phyloP scores from a whole-genome alignment of 2,113 vertebrate genomes.

The Ochotona princeps region DNA sequence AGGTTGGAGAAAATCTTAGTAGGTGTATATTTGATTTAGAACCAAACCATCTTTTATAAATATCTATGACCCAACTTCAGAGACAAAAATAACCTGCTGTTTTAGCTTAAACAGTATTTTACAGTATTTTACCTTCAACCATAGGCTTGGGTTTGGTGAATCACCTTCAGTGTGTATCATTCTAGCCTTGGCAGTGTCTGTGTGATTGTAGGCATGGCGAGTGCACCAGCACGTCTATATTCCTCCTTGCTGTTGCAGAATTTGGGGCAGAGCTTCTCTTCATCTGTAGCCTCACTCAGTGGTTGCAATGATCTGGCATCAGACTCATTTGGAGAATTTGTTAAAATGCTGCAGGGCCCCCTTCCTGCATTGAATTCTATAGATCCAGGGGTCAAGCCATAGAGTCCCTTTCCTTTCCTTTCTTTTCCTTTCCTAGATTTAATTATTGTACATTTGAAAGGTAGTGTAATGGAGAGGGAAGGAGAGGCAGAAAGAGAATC shows the following conservation, averaged over 20 bases:
- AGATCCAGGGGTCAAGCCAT: neutral
- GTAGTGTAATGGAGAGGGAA: no score
- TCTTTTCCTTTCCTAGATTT: no score
- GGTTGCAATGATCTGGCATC: neutral
- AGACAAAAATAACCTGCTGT: neutral
- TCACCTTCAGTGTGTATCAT: neutral
- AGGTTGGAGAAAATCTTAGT: constrained; percentile 30
- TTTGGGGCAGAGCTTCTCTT: neutral
- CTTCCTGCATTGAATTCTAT: neutral
- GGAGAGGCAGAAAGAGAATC: no score
- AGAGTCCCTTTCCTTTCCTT: no score
- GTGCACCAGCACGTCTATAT: neutral
- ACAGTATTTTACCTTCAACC: no score
- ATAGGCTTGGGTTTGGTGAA: neutral
- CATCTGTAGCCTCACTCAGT: neutral
- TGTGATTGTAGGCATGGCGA: neutral
- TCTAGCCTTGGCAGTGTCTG: neutral
- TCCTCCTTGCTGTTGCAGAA: constrained; percentile 4
- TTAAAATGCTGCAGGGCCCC: neutral
- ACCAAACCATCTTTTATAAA: neutral
- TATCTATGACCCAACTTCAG: neutral
- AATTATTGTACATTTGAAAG: no score
- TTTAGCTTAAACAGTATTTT: constrained; percentile 11
- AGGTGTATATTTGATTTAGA: constrained; percentile 35
- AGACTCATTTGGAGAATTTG: neutral